Conservation (phyloP, 2,888 invertebrate genomes). For the Tetrapedia diversipes region DNA sequence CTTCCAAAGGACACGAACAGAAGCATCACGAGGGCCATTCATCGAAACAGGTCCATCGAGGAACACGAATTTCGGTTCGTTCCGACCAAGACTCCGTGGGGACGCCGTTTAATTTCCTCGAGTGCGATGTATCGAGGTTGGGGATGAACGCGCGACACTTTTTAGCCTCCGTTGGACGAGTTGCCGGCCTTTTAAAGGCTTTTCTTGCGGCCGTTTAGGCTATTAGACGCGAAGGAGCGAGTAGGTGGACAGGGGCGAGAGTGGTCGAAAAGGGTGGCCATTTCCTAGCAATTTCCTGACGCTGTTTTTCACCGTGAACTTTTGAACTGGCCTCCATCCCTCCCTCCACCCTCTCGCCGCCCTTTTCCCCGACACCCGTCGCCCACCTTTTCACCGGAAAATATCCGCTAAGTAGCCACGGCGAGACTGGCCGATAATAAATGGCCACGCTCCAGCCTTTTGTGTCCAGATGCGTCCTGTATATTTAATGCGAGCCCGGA, state of each 20-base stretch:
- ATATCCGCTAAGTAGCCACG: conserved; percentile 78
- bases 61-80: conserved; percentile 5
- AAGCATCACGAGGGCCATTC: conserved; percentile 15
- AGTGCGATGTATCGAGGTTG: conserved; percentile 11
- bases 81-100: conserved; percentile 4
- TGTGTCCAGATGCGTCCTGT: conserved; percentile 72
- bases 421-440: conserved; percentile 74
- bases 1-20: not conserved
- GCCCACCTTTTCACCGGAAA: conserved; percentile 71
- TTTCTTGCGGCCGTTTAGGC: conserved; percentile 66
- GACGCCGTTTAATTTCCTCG: conserved; percentile 63
- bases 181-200: conserved; percentile 58
- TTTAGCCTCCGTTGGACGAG: conserved; percentile 47
- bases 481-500: conserved; percentile 57
- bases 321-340: conserved; percentile 69
- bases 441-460: conserved; percentile 74
- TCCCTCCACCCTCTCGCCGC: conserved; percentile 25
- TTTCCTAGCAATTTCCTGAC: conserved; percentile 81
- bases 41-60: not conserved
- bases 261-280: conserved; percentile 71
- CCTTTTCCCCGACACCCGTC: conserved; percentile 62
- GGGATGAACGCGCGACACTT: conserved; percentile 52
- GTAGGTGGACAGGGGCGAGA: conserved; percentile 57
- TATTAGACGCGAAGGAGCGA: conserved; percentile 51
- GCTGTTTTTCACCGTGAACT: conserved; percentile 80